These are phyloP conservation scores for Carassius auratus DNA, from an alignment of 2,113 vertebrate species.

Conservation along the genomic window DNA sequence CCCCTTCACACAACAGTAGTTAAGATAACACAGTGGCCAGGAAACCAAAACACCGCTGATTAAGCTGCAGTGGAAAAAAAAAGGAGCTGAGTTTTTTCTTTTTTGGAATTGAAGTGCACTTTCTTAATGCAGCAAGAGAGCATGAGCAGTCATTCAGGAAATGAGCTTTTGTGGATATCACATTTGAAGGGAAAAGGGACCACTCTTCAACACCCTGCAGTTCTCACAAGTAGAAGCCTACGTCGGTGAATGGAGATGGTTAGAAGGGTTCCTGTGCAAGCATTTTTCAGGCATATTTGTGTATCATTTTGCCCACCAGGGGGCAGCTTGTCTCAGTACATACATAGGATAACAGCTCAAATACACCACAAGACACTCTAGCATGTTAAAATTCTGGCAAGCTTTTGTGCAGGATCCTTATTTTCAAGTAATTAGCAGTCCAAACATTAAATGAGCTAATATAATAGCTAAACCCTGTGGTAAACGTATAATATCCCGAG, in stretches of 20 bases:
- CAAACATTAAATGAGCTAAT: slow-evolving; percentile 1
- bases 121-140: slow-evolving; percentile 64
- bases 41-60: slow-evolving; percentile 74
- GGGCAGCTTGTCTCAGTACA: slow-evolving; percentile 68
- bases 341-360: slow-evolving; percentile 18
- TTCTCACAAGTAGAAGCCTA: slow-evolving; percentile 25
- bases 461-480: not conserved
- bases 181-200: slow-evolving; percentile 46
- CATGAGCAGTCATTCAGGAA: slow-evolving; percentile 65
- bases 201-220: slow-evolving; percentile 46
- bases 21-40: slow-evolving; percentile 66
- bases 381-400: not conserved
- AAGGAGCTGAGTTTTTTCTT: slow-evolving; percentile 49
- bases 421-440: slow-evolving; percentile 18
- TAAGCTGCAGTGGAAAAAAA: slow-evolving; percentile 62
- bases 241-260: slow-evolving; percentile 44
- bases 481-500: slow-evolving; percentile 4
- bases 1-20: slow-evolving; percentile 58
- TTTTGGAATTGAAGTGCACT: slow-evolving; percentile 67
- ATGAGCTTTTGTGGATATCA: slow-evolving; percentile 65
- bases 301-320: slow-evolving; percentile 67
- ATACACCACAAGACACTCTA: not conserved
- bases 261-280: slow-evolving; percentile 46
- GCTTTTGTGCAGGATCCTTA: not conserved
- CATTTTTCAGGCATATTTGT: slow-evolving; percentile 40